Conservation (phyloP, 2,113 vertebrate genomes). For the Microcebus griseorufus region DNA sequence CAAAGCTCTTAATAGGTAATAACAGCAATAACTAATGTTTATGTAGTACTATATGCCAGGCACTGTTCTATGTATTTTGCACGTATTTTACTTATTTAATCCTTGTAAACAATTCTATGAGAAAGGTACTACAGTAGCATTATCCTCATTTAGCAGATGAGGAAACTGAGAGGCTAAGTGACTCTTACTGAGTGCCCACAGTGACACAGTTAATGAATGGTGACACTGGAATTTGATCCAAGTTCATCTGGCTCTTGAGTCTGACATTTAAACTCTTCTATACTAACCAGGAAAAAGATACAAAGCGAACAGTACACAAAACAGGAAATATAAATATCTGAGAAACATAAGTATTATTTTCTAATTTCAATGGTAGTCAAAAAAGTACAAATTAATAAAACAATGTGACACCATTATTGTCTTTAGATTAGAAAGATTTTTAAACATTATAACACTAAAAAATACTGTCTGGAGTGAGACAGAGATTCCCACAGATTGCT, state of each 20-base stretch:
- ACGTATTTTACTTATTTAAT: background rate
- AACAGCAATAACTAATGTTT: background rate
- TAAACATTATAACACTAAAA: background rate
- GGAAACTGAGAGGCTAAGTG: background rate
- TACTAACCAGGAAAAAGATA: background rate
- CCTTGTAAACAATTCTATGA: background rate
- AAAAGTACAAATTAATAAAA: conserved; percentile 39
- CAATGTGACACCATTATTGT: background rate
- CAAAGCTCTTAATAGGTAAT: background rate
- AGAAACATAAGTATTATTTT: conserved; percentile 47
- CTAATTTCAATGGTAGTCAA: background rate
- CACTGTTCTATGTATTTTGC: background rate
- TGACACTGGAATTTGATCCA: background rate
- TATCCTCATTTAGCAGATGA: background rate
- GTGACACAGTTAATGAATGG: background rate
- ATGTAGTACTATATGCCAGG: background rate
- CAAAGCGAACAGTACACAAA: background rate
- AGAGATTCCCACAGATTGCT: background rate
- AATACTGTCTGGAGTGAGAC: background rate
- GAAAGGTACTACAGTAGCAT: background rate
- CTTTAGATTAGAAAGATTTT: conserved; percentile 38
- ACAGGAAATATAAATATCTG: background rate
- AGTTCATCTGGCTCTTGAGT: background rate
- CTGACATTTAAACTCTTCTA: background rate
- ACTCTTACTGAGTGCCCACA: background rate